phyloP scores from a whole-genome alignment of 2,888 invertebrate species.

The Ctenicera cuprea region DNA sequence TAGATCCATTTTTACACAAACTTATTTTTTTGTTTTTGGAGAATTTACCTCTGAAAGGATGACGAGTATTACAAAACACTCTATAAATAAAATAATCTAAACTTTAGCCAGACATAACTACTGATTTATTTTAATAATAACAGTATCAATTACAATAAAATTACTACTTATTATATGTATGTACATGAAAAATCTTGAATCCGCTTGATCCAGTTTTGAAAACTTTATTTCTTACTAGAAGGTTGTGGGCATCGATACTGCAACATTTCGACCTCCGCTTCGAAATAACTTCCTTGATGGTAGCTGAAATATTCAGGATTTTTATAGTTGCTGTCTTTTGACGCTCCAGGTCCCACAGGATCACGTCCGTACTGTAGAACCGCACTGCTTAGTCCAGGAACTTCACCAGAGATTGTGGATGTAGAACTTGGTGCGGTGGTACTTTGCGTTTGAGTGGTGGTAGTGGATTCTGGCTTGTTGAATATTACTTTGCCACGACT shows the following conservation, averaged over 20 bases:
- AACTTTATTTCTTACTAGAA: conserved; percentile 69
- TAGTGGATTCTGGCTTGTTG: background rate
- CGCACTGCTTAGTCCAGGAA: conserved; percentile 80
- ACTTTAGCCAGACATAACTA: no score
- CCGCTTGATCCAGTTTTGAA: conserved; percentile 19
- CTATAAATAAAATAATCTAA: no score
- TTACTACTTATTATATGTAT: conserved; percentile 1
- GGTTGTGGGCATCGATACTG: conserved; percentile 88
- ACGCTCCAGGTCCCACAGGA: conserved; percentile 84
- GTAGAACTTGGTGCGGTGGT: background rate
- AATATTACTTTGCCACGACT: background rate
- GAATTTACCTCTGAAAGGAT: no score
- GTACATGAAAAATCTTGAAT: background rate
- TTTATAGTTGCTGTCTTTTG: conserved; percentile 83
- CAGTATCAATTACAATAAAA: background rate
- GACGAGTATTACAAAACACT: no score
- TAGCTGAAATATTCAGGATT: conserved; percentile 93
- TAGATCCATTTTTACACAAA: no score
- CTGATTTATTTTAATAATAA: background rate
- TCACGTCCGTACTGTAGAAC: conserved; percentile 75
- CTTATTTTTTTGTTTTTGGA: no score
- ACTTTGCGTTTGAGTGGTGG: background rate
- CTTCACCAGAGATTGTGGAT: conserved; percentile 67
- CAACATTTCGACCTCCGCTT: conserved; percentile 90
- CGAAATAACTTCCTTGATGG: conserved; percentile 84